Evolutionary conservation across 2,797 vertebrate species (phyloP).

Genomic region (Mastacembelus armatus): DNA sequence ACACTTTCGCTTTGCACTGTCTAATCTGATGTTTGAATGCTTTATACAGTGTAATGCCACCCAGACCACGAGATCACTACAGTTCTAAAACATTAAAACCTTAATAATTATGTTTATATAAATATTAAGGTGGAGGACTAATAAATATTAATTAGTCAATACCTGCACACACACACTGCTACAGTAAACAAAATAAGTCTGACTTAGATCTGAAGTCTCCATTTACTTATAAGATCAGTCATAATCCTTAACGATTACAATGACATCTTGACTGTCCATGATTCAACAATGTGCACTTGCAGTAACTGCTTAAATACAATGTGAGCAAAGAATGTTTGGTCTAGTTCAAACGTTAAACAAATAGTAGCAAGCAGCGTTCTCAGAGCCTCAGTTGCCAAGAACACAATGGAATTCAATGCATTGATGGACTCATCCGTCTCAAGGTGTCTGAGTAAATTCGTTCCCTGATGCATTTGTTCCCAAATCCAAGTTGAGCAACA

Average conservation of each 20-base stretch:
- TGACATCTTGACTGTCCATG: slow-evolving; percentile 7
- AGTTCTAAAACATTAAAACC: too few relatives aligned
- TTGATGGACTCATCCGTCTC: slow-evolving; percentile 78
- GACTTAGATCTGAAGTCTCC: not conserved
- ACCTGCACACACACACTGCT: too few relatives aligned
- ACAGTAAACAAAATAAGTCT: slow-evolving; percentile 4
- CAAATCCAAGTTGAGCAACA: slow-evolving; percentile 76
- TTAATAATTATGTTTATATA: too few relatives aligned
- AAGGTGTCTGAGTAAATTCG: slow-evolving; percentile 77
- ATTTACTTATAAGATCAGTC: not conserved
- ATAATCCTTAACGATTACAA: not conserved
- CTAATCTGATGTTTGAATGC: too few relatives aligned
- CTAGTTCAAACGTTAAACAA: slow-evolving; percentile 71
- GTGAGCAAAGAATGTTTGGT: slow-evolving; percentile 31
- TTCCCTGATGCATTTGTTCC: slow-evolving; percentile 69
- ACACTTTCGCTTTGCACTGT: too few relatives aligned
- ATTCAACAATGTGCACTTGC: slow-evolving; percentile 13
- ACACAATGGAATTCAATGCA: slow-evolving; percentile 82
- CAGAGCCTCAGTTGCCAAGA: slow-evolving; percentile 52
- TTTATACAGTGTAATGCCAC: not conserved
- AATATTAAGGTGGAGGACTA: too few relatives aligned
- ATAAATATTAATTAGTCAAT: too few relatives aligned
- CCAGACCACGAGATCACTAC: too few relatives aligned
- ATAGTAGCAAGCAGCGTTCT: slow-evolving; percentile 45
- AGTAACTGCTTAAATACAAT: slow-evolving; percentile 24